Evolutionary conservation across 2,888 invertebrate genomes (phyloP).

Genomic region (Lomographa bimaculata): DNA sequence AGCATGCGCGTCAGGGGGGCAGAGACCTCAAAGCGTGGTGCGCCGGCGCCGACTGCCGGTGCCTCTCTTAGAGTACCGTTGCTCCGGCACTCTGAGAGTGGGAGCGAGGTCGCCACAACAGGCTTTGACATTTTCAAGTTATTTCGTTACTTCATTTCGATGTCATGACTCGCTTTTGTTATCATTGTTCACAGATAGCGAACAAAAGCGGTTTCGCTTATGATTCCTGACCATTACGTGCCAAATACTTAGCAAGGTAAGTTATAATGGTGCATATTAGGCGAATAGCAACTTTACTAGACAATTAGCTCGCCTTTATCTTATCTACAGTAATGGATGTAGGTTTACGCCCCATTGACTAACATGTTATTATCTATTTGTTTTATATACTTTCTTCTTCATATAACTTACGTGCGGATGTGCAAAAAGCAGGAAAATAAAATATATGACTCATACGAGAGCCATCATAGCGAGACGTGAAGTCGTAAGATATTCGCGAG

Average conservation of each 20-base stretch:
- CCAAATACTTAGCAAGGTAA: constrained; percentile 2
- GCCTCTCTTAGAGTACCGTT: constrained; percentile 70
- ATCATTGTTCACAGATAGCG: constrained; percentile 38
- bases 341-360: no score
- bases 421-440: constrained; percentile 16
- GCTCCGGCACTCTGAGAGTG: constrained; percentile 53
- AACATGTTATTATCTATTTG: no score
- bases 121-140: constrained; percentile 74
- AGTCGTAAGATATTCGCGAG: constrained; percentile 37
- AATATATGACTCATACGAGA: constrained; percentile 18
- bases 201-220: constrained; percentile 32
- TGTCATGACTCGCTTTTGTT: constrained; percentile 58
- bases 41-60: constrained; percentile 59
- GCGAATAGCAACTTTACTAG: no score
- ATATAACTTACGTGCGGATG: constrained; percentile 3
- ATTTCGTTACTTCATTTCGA: constrained; percentile 62
- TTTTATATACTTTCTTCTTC: constrained; percentile 9
- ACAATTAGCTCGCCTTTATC: constrained; percentile 6
- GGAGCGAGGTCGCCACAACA: constrained; percentile 66
- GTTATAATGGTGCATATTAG: constrained; percentile 11
- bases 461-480: constrained; percentile 20
- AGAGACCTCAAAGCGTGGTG: constrained; percentile 68
- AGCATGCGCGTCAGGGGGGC: constrained; percentile 64
- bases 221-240: constrained; percentile 24
- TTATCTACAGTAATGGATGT: no score